Conservation (phyloP, 2,797 vertebrate genomes). For the Anabacerthia variegaticeps region DNA sequence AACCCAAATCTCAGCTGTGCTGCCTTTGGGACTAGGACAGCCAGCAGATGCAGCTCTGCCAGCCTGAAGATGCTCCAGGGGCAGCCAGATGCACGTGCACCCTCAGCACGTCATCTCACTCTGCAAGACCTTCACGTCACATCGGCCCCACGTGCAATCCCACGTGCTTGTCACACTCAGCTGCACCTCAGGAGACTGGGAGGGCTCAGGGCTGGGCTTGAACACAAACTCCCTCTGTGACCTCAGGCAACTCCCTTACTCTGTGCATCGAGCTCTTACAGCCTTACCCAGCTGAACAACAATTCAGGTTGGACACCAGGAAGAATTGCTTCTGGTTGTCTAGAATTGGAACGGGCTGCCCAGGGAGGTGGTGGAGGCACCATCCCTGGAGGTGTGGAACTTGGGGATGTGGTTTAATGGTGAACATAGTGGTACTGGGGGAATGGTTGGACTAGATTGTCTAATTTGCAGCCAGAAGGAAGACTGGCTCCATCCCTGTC, state of each 20-base stretch:
- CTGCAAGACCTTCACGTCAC: fast-evolving
- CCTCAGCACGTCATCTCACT: not conserved
- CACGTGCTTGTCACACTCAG: not conserved
- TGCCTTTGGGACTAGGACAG: too few species aligned
- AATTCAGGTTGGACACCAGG: not conserved
- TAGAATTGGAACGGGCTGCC: not conserved
- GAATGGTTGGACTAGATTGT: not conserved
- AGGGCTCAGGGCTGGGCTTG: not conserved
- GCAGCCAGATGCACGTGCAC: fast-evolving
- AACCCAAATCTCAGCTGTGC: not conserved
- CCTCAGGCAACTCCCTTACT: not conserved
- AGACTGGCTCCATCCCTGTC: not conserved
- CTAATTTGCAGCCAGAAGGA: not conserved
- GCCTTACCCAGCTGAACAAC: not conserved
- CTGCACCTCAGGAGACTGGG: not conserved
- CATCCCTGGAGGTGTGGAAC: not conserved
- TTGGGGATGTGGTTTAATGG: not conserved
- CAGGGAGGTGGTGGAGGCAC: not conserved
- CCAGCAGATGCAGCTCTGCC: not conserved
- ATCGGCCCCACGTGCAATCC: not conserved
- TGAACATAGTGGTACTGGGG: too few species aligned
- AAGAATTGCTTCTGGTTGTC: not conserved
- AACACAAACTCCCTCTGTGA: not conserved
- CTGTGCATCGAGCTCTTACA: not conserved
- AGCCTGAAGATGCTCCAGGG: not conserved